Percentiles rank a stretch among this genome's conserved stretches.
phyloP scores from a whole-genome alignment of 2,797 vertebrate genomes.

The Oreochromis grahami region DNA sequence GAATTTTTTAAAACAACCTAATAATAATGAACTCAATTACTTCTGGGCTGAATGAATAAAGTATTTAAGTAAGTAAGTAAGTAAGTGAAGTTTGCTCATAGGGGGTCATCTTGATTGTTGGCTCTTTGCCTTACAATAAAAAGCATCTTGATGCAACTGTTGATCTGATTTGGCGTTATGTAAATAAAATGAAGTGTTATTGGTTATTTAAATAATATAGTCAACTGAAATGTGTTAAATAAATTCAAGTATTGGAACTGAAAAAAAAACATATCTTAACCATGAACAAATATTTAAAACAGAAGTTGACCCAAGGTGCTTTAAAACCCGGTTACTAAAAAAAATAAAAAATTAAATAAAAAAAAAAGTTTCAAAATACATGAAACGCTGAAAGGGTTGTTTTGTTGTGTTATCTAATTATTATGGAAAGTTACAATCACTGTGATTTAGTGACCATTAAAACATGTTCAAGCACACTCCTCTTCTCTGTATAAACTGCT shows the following conservation, averaged over 20 bases:
- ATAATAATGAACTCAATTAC: not conserved
- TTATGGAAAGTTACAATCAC: not conserved
- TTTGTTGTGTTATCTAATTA: not conserved
- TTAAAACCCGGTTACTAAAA: not conserved
- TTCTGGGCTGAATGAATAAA: not conserved
- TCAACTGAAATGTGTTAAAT: not conserved
- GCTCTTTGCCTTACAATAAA: not conserved
- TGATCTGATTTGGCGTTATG: not conserved
- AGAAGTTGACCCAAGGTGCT: not conserved
- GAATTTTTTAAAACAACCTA: not conserved
- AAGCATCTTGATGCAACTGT: not conserved
- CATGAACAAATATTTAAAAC: not conserved
- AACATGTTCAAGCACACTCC: not conserved
- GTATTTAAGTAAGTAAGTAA: not conserved
- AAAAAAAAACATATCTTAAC: not conserved
- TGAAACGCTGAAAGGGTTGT: not conserved
- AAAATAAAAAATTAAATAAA: rapidly evolving
- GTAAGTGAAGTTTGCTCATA: not conserved
- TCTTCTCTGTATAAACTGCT: not conserved
- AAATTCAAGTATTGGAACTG: not conserved
- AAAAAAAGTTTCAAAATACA: not conserved
- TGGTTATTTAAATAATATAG: not conserved
- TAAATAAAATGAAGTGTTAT: not conserved
- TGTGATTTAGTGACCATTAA: not conserved
- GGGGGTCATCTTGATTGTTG: not conserved